Evolutionary conservation across 2,888 invertebrate species (phyloP).

Genomic region (Orchesella flavescens): DNA sequence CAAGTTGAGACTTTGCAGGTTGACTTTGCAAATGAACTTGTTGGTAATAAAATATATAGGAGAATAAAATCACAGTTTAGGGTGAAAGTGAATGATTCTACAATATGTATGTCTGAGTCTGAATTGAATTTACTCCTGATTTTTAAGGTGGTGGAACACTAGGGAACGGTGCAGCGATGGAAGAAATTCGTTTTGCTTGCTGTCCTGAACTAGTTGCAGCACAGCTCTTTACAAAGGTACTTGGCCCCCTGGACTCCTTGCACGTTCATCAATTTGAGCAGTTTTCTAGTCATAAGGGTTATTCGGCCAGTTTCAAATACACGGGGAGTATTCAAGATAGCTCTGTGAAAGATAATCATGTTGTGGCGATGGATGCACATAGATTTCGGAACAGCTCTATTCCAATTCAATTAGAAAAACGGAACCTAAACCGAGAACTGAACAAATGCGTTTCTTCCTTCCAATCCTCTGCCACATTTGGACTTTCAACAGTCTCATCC

Average conservation of each 20-base stretch:
- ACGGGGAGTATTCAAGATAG: constrained; percentile 72
- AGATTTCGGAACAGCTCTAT: constrained; percentile 70
- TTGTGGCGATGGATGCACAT: constrained; percentile 77
- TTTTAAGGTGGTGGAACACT: constrained; percentile 87
- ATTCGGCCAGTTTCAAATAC: constrained; percentile 74
- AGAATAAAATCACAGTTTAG: too few relatives aligned
- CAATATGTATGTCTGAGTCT: too few relatives aligned
- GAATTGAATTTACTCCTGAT: constrained; percentile 2
- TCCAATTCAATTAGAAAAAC: background rate
- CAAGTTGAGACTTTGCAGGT: constrained; percentile 90
- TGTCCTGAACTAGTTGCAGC: constrained; percentile 93
- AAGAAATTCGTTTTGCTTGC: constrained; percentile 95
- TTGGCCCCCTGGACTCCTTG: constrained; percentile 87
- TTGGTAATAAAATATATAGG: constrained; percentile 75
- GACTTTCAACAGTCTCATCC: constrained; percentile 72
- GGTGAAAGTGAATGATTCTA: too few relatives aligned
- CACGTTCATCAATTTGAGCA: constrained; percentile 79
- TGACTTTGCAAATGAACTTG: constrained; percentile 89
- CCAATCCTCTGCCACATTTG: background rate
- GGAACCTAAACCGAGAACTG: constrained; percentile 74
- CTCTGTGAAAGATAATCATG: constrained; percentile 71
- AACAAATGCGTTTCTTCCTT: constrained; percentile 73
- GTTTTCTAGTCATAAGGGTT: constrained; percentile 75
- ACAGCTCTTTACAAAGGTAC: constrained; percentile 87
- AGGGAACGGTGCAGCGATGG: constrained; percentile 93